These are phyloP conservation scores for Cataglyphis altisquamis DNA, from an alignment of 2,888 invertebrate species.

Conservation along the genomic window DNA sequence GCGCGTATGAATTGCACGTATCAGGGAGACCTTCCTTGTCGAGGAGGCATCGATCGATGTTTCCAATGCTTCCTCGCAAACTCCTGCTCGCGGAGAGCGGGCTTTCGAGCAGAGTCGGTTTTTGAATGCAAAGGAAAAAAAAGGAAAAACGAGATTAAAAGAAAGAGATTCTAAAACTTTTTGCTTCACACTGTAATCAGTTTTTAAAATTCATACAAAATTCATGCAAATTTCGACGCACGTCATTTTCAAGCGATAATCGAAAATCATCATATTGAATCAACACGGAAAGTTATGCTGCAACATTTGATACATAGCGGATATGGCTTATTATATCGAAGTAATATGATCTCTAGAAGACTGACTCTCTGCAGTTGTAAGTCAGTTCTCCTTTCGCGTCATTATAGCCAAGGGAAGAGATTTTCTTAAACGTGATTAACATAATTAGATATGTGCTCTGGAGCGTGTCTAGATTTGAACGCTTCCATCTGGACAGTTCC, in stretches of 20 bases:
- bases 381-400: constrained; percentile 17
- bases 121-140: not conserved
- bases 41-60: constrained; percentile 33
- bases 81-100: constrained; percentile 22
- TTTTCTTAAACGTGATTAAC: constrained; percentile 45
- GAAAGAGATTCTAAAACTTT: constrained; percentile 15
- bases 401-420: constrained; percentile 28
- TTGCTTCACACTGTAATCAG: constrained; percentile 8
- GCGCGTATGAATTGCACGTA: constrained; percentile 62
- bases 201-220: constrained; percentile 5
- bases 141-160: not conserved
- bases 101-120: constrained; percentile 14
- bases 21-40: not conserved
- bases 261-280: not conserved
- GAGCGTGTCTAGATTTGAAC: constrained; percentile 8
- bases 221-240: not conserved
- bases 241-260: not conserved
- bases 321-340: not conserved
- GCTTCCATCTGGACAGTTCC: not conserved
- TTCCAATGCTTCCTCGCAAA: not conserved
- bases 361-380: constrained; percentile 21
- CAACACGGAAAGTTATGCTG: not conserved
- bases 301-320: not conserved
- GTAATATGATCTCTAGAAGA: not conserved
- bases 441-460: constrained; percentile 30